Base-by-base conservation (phyloP, 1,140 invertebrate species). In the Drosophila nannoptera region DNA sequence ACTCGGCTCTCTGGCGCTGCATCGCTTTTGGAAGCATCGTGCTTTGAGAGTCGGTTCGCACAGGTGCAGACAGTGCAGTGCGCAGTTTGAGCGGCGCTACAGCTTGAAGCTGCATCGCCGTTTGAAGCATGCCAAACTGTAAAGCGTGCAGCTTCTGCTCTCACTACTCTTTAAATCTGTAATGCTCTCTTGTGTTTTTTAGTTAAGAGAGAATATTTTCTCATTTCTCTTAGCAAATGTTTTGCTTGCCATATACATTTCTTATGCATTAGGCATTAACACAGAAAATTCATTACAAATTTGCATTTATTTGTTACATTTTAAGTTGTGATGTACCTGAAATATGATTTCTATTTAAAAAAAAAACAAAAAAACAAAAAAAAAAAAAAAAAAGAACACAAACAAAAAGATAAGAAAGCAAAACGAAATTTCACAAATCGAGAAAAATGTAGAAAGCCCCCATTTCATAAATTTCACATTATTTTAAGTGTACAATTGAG, bases 291-390 rank as follows among this genome's bases (percentile, higher is more conserved):
- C 43, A 60, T 69, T 61, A 54, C 32, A 53, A 67, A 61, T 71
- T 74, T 74, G 71, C 72, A 75, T 86, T 86, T 82, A 78, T 87
- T 87, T 84, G 78, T 88, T 87, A 87, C 77, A 75, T 87, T 87
- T 88, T 88, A 88, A 88, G 87, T 89, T 89, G 81, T 89, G 87
- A 88, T 87, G 87, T 89, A 89, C 87, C 87, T 89, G 87, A 89
- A 88, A 87, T 89, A 87, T 88, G 81, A 88, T 89, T 89, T 88
- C 78, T 87, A 78, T 86, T 72, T 63, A 66, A 67, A 78, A 72
- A 75, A 67, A 72, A 61, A 62, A 59, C 77, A 75, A 73, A 69
- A 68, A 65, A 77, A 22, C 54, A 46, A 68, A 69, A 77, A 16
- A 7, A 58, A 58, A 42, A 54, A 43, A 49, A 61, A 29, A 38